A percentile compares a stretch with the other conserved stretches of the same genome.
These are phyloP conservation scores for Phrynosoma platyrhinos DNA, from an alignment of 2,113 vertebrate genomes.

Conservation along the genomic window DNA sequence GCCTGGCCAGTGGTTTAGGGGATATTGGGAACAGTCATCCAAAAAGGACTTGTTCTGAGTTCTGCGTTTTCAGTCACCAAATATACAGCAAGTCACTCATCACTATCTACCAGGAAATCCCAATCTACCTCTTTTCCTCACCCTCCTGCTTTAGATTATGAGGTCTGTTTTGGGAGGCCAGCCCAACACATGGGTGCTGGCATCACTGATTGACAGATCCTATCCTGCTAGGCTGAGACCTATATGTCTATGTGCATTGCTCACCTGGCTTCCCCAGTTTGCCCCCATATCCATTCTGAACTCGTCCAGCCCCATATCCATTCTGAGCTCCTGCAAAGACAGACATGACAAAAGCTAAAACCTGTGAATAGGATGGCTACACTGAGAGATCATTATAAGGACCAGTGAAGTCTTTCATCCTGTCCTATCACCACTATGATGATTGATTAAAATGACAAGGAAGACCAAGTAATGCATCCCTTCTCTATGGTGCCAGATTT, in stretches of 20 bases:
- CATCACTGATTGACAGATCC: neutral
- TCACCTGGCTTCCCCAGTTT: conserved; percentile 1
- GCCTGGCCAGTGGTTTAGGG: too few relatives aligned
- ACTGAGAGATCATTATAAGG: neutral
- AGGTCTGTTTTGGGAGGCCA: neutral
- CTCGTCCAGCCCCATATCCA: neutral
- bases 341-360: neutral
- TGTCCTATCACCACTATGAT: too few relatives aligned
- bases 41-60: neutral
- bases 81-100: too few relatives aligned
- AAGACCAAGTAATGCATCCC: neutral
- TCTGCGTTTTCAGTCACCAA: too few relatives aligned
- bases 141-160: neutral
- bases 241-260: neutral
- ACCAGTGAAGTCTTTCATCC: too few relatives aligned
- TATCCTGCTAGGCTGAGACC: neutral
- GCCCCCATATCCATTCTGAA: neutral
- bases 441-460: neutral
- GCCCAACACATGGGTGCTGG: neutral
- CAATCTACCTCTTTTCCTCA: too few relatives aligned
- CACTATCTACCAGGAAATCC: too few relatives aligned
- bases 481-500: neutral
- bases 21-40: neutral
- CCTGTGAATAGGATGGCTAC: too few relatives aligned
- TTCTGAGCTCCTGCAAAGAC: conserved; percentile 4